These are phyloP conservation scores for Numenius phaeopus DNA, from an alignment of 2,797 vertebrate species.

Conservation along the genomic window DNA sequence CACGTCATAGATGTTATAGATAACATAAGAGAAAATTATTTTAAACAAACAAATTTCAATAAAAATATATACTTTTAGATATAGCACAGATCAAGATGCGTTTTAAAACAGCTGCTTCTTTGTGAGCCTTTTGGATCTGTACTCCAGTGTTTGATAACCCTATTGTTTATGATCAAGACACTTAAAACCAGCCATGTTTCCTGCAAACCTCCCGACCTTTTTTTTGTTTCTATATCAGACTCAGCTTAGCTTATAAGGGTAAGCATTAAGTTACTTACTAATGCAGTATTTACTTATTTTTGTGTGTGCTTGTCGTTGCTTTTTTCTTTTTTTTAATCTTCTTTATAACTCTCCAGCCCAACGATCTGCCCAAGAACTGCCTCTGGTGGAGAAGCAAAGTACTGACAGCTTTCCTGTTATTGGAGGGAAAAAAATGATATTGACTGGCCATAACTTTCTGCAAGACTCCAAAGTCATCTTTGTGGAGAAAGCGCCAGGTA, in stretches of 20 bases:
- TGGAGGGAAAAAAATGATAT: conserved; percentile 92
- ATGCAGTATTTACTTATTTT: background rate
- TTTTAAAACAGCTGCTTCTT: background rate
- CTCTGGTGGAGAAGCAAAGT: conserved; percentile 97
- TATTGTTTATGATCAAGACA: background rate
- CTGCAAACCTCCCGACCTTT: conserved; percentile 9
- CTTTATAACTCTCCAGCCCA: conserved; percentile 84
- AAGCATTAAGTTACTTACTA: background rate
- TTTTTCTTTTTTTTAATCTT: background rate
- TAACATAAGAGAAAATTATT: background rate
- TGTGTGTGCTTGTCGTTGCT: background rate
- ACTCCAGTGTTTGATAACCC: background rate
- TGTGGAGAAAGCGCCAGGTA: conserved; percentile 99
- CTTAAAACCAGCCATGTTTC: background rate
- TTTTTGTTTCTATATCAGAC: conserved; percentile 2
- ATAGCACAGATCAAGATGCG: background rate
- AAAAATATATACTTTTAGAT: background rate
- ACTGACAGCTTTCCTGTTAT: conserved; percentile 87
- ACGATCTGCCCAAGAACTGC: conserved; percentile 97
- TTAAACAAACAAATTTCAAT: background rate
- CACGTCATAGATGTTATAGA: background rate
- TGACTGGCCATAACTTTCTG: conserved; percentile 96
- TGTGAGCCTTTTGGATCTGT: background rate
- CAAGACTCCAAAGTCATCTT: conserved; percentile 98
- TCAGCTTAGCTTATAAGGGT: background rate